A percentile compares a stretch with the other conserved stretches of the same genome.
These are phyloP conservation scores for Proisotoma minuta DNA, from an alignment of 2,888 invertebrate genomes.

Conservation along the genomic window DNA sequence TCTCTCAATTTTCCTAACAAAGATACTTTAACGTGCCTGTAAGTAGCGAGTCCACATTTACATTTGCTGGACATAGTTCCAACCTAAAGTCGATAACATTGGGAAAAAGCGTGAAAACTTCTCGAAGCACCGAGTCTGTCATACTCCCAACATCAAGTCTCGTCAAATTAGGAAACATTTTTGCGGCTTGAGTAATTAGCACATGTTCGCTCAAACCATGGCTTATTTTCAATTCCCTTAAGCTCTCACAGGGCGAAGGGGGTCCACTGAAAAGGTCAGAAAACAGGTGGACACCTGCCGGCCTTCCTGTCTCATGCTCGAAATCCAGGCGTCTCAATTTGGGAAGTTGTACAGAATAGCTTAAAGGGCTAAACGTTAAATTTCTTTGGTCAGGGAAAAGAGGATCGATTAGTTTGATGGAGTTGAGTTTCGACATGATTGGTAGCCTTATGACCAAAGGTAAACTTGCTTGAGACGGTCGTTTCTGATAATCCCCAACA, in stretches of 20 bases:
- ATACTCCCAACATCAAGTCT: conserved; percentile 17
- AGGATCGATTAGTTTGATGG: conserved; percentile 28
- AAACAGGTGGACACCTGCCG: conserved; percentile 31
- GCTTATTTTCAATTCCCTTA: conserved; percentile 25
- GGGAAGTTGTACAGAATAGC: conserved; percentile 26
- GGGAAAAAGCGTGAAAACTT: conserved; percentile 23
- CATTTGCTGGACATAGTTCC: conserved; percentile 23
- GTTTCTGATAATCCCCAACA: conserved; percentile 35
- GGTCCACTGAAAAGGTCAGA: conserved; percentile 27
- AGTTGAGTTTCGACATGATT: conserved; percentile 17
- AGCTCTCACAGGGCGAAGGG: conserved; percentile 17
- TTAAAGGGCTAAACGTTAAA: conserved; percentile 26
- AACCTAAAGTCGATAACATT: conserved; percentile 18
- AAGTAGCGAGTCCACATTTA: conserved; percentile 31
- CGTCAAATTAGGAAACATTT: conserved; percentile 32
- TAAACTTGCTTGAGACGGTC: conserved; percentile 14
- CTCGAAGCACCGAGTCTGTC: conserved; percentile 24
- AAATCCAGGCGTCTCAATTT: conserved; percentile 19
- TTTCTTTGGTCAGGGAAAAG: conserved; percentile 32
- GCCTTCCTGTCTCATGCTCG: conserved; percentile 31
- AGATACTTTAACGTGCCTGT: no score
- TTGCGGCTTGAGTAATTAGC: conserved; percentile 20
- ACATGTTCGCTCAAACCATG: conserved; percentile 27
- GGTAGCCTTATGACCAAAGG: conserved; percentile 25
- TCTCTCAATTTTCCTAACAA: no score